Conservation (phyloP, 1,140 invertebrate genomes). For the Heterodera carotae region DNA sequence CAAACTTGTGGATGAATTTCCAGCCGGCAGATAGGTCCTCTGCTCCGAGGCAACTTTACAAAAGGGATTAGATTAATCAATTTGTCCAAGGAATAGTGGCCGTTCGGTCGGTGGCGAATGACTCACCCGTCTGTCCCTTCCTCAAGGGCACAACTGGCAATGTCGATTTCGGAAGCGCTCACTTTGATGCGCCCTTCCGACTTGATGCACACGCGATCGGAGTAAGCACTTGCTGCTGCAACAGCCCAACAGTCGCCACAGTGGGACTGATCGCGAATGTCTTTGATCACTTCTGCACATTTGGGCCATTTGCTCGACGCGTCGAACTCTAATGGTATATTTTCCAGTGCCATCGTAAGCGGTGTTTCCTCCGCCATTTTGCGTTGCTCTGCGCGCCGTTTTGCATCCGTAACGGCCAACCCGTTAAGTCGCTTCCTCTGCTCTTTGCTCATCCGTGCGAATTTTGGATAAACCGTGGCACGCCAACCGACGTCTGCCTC, state of each 20-base stretch:
- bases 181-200: background rate
- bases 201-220: slow-evolving; percentile 83
- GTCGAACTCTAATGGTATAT: slow-evolving; percentile 21
- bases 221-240: slow-evolving; percentile 70
- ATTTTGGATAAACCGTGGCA: background rate
- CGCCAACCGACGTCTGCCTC: background rate
- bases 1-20: slow-evolving; percentile 8
- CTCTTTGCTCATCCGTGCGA: background rate
- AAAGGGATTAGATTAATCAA: background rate
- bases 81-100: too few relatives aligned
- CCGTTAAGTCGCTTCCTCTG: background rate
- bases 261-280: slow-evolving; percentile 18
- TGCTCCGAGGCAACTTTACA: background rate
- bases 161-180: slow-evolving; percentile 13
- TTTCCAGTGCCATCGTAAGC: background rate
- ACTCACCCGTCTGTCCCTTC: background rate
- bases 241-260: slow-evolving; percentile 65
- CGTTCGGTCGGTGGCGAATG: background rate
- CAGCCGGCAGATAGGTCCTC: background rate
- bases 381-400: background rate
- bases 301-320: slow-evolving; percentile 27
- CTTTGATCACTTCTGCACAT: slow-evolving; percentile 21
- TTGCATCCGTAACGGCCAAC: background rate
- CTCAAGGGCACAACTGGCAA: background rate
- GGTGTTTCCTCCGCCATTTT: background rate